Percentiles rank a stretch among this genome's conserved stretches.
These are phyloP conservation scores for Diadegma fenestrale DNA, from an alignment of 2,888 invertebrate genomes.

Conservation along the genomic window DNA sequence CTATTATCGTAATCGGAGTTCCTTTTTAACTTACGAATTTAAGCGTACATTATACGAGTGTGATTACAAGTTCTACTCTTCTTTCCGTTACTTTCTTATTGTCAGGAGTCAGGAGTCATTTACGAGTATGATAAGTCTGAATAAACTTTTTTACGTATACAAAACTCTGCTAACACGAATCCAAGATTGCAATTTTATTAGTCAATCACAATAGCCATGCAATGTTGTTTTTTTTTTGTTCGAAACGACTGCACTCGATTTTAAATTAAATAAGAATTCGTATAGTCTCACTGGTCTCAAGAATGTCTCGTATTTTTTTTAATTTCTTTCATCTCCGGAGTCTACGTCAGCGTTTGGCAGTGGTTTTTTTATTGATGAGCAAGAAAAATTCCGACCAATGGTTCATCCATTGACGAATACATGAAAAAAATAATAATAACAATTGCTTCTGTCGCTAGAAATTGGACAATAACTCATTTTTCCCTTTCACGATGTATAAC, in stretches of 20 bases:
- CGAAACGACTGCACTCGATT: conserved; percentile 37
- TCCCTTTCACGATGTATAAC: conserved; percentile 3
- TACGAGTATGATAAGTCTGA: neutral
- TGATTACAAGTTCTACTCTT: conserved; percentile 75
- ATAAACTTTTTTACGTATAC: conserved; percentile 40
- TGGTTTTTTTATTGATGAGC: conserved; percentile 28
- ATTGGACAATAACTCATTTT: conserved; percentile 7
- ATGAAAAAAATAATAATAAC: conserved; percentile 3
- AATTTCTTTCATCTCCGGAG: conserved; percentile 1
- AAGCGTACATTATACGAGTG: conserved; percentile 77
- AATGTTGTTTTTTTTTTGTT: conserved; percentile 16
- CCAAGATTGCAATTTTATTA: neutral
- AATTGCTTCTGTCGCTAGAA: neutral
- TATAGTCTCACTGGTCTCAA: conserved; percentile 65
- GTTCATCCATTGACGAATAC: conserved; percentile 22
- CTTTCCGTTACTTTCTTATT: conserved; percentile 47
- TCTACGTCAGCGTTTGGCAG: conserved; percentile 31
- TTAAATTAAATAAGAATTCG: conserved; percentile 18
- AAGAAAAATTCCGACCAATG: conserved; percentile 9
- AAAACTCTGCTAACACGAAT: conserved; percentile 26
- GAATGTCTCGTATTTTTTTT: conserved; percentile 16
- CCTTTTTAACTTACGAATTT: conserved; percentile 73
- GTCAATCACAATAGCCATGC: conserved; percentile 18
- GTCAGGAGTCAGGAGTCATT: conserved; percentile 28
- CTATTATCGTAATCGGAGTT: conserved; percentile 80